A percentile compares a stretch with the other conserved stretches of the same genome.
Evolutionary conservation across 1,140 invertebrate genomes (phyloP).

Genomic region (Micrasema minimum): DNA sequence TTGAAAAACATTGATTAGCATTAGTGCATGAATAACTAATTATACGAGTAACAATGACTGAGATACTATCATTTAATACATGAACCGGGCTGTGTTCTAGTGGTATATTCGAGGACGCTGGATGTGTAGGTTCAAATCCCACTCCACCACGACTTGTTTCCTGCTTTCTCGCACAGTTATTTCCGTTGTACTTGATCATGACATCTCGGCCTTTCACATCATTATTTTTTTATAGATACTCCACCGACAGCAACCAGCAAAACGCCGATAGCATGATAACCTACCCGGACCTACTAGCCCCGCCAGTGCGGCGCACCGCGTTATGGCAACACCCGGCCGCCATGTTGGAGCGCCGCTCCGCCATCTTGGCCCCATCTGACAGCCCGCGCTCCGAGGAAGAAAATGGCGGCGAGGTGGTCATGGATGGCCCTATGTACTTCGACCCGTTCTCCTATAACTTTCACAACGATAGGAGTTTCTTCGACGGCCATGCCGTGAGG

Average conservation of each 20-base stretch:
- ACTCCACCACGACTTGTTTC: too few relatives aligned
- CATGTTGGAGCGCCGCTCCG: conserved; percentile 6
- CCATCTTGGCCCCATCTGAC: conserved; percentile 10
- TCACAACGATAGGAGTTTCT: conserved; percentile 30
- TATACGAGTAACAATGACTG: too few relatives aligned
- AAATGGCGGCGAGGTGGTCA: conserved; percentile 3
- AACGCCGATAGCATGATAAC: conserved; percentile 55
- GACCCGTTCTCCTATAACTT: conserved; percentile 44
- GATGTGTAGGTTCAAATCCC: too few relatives aligned
- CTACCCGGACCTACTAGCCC: conserved; percentile 60
- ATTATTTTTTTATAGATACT: conserved; percentile 55
- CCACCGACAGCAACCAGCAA: conserved; percentile 46
- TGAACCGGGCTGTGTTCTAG: too few relatives aligned
- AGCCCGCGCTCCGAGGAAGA: background rate
- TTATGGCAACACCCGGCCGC: conserved; percentile 18
- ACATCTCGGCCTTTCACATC: too few relatives aligned
- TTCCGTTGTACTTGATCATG: too few relatives aligned
- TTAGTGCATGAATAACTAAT: too few relatives aligned
- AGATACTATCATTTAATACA: too few relatives aligned
- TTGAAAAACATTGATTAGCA: too few relatives aligned
- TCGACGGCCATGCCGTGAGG: conserved; percentile 41
- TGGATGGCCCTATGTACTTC: conserved; percentile 21
- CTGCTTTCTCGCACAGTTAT: too few relatives aligned
- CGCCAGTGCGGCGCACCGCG: conserved; percentile 51
- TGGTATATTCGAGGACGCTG: too few relatives aligned